Percentiles rank a stretch among this genome's conserved stretches.
phyloP scores from a whole-genome alignment of 1,140 invertebrate species.

The Thalassaphorura encarpata region DNA sequence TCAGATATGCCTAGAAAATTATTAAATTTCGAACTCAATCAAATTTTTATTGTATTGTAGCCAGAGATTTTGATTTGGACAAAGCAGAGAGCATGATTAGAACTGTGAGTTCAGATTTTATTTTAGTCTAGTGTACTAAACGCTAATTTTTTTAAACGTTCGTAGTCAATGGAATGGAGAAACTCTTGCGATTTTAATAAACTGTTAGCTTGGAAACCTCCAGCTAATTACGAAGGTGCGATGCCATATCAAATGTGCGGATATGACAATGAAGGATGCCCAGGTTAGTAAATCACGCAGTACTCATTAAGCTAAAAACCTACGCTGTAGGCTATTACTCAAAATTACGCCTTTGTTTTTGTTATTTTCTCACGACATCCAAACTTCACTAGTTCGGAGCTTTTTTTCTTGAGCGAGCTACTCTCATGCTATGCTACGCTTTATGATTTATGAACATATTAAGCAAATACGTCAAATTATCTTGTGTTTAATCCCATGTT shows the following conservation, averaged over 20 bases:
- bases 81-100: conserved; percentile 4
- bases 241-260: conserved; percentile 6
- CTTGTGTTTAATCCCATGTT: not conserved
- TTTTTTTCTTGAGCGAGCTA: too few species aligned
- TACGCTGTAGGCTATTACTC: too few species aligned
- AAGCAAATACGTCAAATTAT: not conserved
- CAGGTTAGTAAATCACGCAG: too few species aligned
- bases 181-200: conserved; percentile 2
- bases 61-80: conserved; percentile 6
- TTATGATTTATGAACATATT: not conserved
- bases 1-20: not conserved
- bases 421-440: too few species aligned
- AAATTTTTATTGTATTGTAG: not conserved
- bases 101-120: not conserved
- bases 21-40: not conserved
- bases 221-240: not conserved
- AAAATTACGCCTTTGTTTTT: too few species aligned
- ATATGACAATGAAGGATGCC: not conserved
- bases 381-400: too few species aligned
- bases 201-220: not conserved
- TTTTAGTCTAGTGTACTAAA: not conserved
- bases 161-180: not conserved
- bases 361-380: too few species aligned
- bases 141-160: not conserved
- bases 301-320: too few species aligned